Percentiles rank a stretch among this genome's conserved stretches.
Conservation (phyloP, 2,888 invertebrate genomes). For the Lasius fuliginosus region DNA sequence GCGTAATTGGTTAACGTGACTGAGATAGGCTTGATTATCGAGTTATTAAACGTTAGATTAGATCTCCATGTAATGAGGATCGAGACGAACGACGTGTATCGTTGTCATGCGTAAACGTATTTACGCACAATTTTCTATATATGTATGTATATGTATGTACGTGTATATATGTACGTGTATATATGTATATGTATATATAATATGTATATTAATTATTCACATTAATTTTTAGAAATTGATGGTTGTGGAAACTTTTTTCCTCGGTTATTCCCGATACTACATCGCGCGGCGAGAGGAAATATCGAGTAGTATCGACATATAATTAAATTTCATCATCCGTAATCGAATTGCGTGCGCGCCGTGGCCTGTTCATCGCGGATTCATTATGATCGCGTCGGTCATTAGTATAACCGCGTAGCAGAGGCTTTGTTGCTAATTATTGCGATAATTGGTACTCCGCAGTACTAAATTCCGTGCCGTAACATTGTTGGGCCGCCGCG, state of each 20-base stretch:
- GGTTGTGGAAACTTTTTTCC: conserved; percentile 8
- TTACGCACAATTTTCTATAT: neutral
- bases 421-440: conserved; percentile 55
- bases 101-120: neutral
- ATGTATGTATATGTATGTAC: neutral
- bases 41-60: conserved; percentile 55
- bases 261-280: neutral
- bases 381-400: conserved; percentile 54
- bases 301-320: conserved; percentile 50
- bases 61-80: conserved; percentile 46
- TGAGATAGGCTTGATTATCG: conserved; percentile 44
- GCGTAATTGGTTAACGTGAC: conserved; percentile 49
- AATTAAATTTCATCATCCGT: conserved; percentile 50
- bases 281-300: conserved; percentile 18
- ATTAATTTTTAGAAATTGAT: conserved; percentile 41
- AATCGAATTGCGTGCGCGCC: conserved; percentile 53
- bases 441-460: conserved; percentile 53
- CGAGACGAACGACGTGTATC: conserved; percentile 39
- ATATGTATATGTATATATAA: neutral
- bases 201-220: conserved; percentile 27
- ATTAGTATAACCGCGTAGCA: conserved; percentile 54
- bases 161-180: neutral
- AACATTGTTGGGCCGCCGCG: conserved; percentile 53
- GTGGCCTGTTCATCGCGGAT: conserved; percentile 51
- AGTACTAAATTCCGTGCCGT: conserved; percentile 49